Evolutionary conservation across 2,113 vertebrate genomes (phyloP).

Genomic region (Dicaeum eximium): DNA sequence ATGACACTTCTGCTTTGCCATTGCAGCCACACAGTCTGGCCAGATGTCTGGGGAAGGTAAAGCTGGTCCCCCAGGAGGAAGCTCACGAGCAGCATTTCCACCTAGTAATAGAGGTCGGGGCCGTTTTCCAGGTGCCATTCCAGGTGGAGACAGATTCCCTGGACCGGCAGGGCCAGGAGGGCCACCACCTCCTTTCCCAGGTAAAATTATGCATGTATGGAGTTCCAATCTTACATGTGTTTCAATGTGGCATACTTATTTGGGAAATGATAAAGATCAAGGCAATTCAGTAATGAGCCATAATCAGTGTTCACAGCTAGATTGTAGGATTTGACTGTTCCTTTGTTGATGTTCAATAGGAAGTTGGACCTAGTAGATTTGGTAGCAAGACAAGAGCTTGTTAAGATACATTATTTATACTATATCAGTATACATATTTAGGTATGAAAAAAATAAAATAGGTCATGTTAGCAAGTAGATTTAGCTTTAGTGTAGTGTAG

Average conservation of each 20-base stretch:
- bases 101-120: conserved; percentile 89
- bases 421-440: not conserved
- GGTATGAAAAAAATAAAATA: not conserved
- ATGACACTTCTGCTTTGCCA: not conserved
- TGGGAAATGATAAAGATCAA: conserved; percentile 44
- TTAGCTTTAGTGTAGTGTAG: not conserved
- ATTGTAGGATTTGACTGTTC: conserved; percentile 46
- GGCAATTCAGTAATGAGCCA: conserved; percentile 35
- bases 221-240: conserved; percentile 45
- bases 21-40: conserved; percentile 91
- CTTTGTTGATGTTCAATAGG: conserved; percentile 20
- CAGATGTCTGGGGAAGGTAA: conserved; percentile 99
- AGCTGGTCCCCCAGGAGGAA: conserved; percentile 91
- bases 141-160: conserved; percentile 93
- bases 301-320: not conserved
- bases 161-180: conserved; percentile 92
- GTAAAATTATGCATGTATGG: conserved; percentile 63
- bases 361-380: conserved; percentile 31
- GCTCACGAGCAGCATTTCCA: conserved; percentile 87
- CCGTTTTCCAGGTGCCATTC: conserved; percentile 91
- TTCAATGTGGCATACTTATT: conserved; percentile 28
- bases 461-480: not conserved
- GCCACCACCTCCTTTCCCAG: conserved; percentile 92
- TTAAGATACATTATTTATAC: not conserved
- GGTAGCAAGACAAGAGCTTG: not conserved